Percentiles rank a stretch among this genome's conserved stretches.
Evolutionary conservation across 2,888 invertebrate genomes (phyloP).

Genomic region (Drosophila fulvimacula): DNA sequence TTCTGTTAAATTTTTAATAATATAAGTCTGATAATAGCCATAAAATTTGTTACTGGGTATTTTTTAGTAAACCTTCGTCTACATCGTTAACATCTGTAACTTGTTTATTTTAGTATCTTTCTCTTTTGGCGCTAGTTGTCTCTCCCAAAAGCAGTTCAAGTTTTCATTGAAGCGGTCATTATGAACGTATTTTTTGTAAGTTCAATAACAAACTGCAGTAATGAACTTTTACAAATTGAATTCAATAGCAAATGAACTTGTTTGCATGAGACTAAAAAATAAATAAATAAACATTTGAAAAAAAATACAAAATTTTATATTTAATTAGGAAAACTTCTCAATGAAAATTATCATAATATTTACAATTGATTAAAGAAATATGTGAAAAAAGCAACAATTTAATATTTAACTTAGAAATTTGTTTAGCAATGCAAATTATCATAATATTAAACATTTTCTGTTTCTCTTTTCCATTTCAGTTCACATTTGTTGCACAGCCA

Average conservation of each 20-base stretch:
- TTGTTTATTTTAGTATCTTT: slow-evolving; percentile 43
- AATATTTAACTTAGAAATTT: slow-evolving; percentile 3
- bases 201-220: slow-evolving; percentile 61
- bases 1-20: neutral
- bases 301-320: neutral
- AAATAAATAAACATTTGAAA: neutral
- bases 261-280: neutral
- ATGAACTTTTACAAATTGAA: slow-evolving; percentile 36
- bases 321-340: slow-evolving; percentile 6
- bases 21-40: neutral
- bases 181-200: slow-evolving; percentile 26
- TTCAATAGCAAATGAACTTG: slow-evolving; percentile 29
- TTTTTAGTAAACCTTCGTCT: neutral
- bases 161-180: slow-evolving; percentile 37
- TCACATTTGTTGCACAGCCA: slow-evolving; percentile 31
- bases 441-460: slow-evolving; percentile 11
- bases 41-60: neutral
- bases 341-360: slow-evolving; percentile 15
- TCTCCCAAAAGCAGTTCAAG: slow-evolving; percentile 40
- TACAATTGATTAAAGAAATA: no score
- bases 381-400: no score
- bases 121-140: slow-evolving; percentile 31
- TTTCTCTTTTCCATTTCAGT: slow-evolving; percentile 50
- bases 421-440: slow-evolving; percentile 19
- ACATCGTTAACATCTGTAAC: neutral